Evolutionary conservation across 2,888 invertebrate species (phyloP).

Genomic region (Coleophora deauratella): DNA sequence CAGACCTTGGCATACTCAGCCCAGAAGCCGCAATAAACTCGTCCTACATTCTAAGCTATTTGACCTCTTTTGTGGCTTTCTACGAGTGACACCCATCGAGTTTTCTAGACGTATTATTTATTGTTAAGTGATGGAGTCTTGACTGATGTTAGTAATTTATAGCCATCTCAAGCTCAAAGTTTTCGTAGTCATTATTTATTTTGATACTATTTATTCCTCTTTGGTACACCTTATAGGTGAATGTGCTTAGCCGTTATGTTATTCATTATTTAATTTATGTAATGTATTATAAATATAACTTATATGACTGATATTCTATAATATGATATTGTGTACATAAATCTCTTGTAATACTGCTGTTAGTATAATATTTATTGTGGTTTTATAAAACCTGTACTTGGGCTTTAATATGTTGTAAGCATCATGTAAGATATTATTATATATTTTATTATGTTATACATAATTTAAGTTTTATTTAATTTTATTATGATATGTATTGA

Average conservation of each 20-base stretch:
- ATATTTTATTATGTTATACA: conserved; percentile 5
- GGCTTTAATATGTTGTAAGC: conserved; percentile 61
- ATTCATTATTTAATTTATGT: conserved; percentile 28
- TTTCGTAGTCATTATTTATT: conserved; percentile 30
- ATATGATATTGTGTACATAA: neutral
- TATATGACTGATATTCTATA: neutral
- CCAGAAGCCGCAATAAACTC: conserved; percentile 76
- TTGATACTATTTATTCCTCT: conserved; percentile 13
- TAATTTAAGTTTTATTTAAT: too few relatives aligned
- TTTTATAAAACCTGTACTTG: conserved; percentile 36
- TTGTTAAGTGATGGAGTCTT: conserved; percentile 32
- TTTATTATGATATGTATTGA: too few relatives aligned
- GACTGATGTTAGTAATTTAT: conserved; percentile 19
- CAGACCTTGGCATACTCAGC: conserved; percentile 87
- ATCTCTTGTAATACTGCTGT: conserved; percentile 3
- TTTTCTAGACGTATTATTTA: conserved; percentile 39
- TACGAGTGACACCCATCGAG: conserved; percentile 32
- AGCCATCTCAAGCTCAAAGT: conserved; percentile 23
- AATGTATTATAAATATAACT: conserved; percentile 9
- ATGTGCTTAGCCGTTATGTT: conserved; percentile 14
- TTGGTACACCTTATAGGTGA: conserved; percentile 31
- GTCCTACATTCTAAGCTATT: conserved; percentile 39
- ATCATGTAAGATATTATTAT: conserved; percentile 29
- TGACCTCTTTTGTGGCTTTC: conserved; percentile 57
- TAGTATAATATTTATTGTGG: conserved; percentile 22